Base-by-base conservation (phyloP, 2,113 vertebrate genomes). In the Crotophaga sulcirostris region DNA sequence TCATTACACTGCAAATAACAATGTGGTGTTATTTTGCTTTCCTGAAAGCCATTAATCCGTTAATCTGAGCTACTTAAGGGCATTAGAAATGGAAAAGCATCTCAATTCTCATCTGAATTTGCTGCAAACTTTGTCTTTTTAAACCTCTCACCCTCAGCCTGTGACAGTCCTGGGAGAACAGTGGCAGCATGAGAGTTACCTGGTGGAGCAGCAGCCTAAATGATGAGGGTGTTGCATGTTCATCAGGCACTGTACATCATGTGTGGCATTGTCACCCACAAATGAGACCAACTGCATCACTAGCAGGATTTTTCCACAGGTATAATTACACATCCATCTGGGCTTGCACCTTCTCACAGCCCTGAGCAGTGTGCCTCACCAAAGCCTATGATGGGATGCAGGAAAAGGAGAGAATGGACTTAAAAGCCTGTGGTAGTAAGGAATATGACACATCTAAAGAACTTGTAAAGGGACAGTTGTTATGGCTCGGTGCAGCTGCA, bases 181-280 rank as follows among this genome's bases (percentile, higher is more conserved):
- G 45, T 33, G 59, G 10, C 58, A 60, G 5, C n/a, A 24, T 0
- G 0, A 8, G 54, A 56, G 13, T 19, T 51, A 28, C 36, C 24
- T 2, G 19, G 33, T 0, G 2, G 29, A 36, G 26, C 55, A 23
- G 67, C 78, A 70, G 64, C 36, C 26, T 47, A 33, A 62, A 23
- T 6, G n/a, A 8, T 0, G 2, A 11, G 51, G 15, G 21, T 36
- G 23, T 2, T 25, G 21, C 13, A 2, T 6, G 23, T 23, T 16
- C 12, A 12, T 56, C 1, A 0, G 5, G 13, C 6, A 12, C 29
- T 51, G 16, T 29, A 14, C 0, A 0, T 21, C 0, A 0, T 15
- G 11, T 9, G 38, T 63, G 79, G 60, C 44, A 7, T 0, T 34
- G 55, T 44, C 77, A 56, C 40, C 25, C 40, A 7, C 0, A 16